These are phyloP conservation scores for Coelopa pilipes DNA, from an alignment of 2,888 invertebrate species.

Conservation along the genomic window DNA sequence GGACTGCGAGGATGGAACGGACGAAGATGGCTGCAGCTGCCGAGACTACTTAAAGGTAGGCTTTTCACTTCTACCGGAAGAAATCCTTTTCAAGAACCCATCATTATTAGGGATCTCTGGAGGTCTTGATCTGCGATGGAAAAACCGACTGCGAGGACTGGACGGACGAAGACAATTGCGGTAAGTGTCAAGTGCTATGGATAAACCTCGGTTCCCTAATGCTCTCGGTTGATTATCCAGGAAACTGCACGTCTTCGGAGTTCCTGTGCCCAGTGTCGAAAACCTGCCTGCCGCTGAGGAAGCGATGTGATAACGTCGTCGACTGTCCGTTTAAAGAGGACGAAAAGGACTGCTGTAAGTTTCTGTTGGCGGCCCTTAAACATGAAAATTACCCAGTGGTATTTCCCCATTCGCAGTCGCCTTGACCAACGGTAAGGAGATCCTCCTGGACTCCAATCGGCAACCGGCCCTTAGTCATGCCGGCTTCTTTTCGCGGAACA, in stretches of 20 bases:
- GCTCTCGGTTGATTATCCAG: conserved; percentile 62
- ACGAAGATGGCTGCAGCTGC: conserved; percentile 80
- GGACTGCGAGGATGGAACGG: conserved; percentile 86
- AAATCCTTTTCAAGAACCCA: neutral
- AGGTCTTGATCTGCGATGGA: conserved; percentile 79
- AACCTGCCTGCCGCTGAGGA: conserved; percentile 72
- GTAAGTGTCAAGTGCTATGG: conserved; percentile 66
- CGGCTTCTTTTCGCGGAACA: conserved; percentile 74
- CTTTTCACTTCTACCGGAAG: neutral
- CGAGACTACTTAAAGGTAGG: conserved; percentile 72
- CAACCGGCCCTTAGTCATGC: conserved; percentile 71
- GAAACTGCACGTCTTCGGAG: conserved; percentile 70
- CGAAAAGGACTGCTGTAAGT: conserved; percentile 82
- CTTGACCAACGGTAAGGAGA: conserved; percentile 73
- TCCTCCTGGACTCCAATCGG: conserved; percentile 72
- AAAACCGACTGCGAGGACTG: conserved; percentile 78
- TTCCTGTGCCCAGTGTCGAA: conserved; percentile 75
- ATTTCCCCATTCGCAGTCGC: conserved; percentile 69
- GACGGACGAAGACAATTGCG: conserved; percentile 80
- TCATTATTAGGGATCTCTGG: conserved; percentile 55
- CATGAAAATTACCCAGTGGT: too few species aligned
- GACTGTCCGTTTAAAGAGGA: conserved; percentile 81
- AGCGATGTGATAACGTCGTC: conserved; percentile 73
- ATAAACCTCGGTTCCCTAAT: neutral
- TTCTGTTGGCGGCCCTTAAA: too few species aligned